Evolutionary conservation across 2,888 invertebrate genomes (phyloP), one percentile per base, ranked within the genome.

Genomic region (Drosophila dives): DNA sequence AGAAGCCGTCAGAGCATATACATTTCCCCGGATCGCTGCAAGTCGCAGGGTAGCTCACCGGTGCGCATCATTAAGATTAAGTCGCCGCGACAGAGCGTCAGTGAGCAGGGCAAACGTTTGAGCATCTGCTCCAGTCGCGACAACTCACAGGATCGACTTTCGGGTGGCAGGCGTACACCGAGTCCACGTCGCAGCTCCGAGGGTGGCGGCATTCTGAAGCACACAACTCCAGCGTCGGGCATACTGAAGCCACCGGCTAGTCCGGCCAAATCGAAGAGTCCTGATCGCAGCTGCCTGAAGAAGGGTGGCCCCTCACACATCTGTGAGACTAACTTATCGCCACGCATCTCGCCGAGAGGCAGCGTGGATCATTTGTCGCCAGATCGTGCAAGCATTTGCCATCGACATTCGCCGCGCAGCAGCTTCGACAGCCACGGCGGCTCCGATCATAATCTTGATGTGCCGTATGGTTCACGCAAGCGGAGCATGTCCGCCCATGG

Each of bases 71-170:
- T 93, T n/a, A 93, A 93, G 83, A 93, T 93, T 1, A 93, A 92
- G 71, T 93, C 93, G 17, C 95, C 95, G 0, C 94, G 94, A 67
- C 94, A 94, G 64, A 95, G 95, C 77, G 93, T 95, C 67, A 92
- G 92, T 49, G 95, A 95, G 65, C 92, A 92, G 62, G 82, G 91
- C 8, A 93, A 93, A 42, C 90, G 93, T 0, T 49, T 92, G 49
- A 92, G 91, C 72, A 90, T 92, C 4, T 91, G 91, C 68, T 89
- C 91, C 1, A 91, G 92, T 76, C 91, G 93, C 1, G 93, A 93
- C 55, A 92, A 90, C 61, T 93, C 93, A 0, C 91, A 92, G 58
- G 93, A 93, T 76, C 91, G 93, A 0, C 75, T 90, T 12, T 83
- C 90, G 65, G 81, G 81, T 0, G 92, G 92, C 0, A 77, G 92